phyloP scores from a whole-genome alignment of 1,140 invertebrate genomes.

The Melanaphis sacchari region DNA sequence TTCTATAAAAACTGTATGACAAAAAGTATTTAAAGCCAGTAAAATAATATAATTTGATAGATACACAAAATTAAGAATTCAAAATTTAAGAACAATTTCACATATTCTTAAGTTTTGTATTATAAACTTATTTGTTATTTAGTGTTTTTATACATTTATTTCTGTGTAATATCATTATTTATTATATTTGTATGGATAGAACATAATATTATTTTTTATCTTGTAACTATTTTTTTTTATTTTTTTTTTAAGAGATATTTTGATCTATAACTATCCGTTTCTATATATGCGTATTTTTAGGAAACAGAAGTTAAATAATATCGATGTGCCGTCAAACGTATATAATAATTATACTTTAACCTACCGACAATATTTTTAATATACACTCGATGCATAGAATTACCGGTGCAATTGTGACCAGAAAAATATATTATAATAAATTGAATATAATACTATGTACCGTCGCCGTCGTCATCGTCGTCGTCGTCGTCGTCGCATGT shows the following conservation, averaged over 20 bases:
- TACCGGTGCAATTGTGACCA: neutral
- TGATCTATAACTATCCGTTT: neutral
- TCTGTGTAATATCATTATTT: too few species aligned
- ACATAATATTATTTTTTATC: too few species aligned
- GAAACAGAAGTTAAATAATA: neutral
- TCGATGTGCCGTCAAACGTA: neutral
- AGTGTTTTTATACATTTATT: too few species aligned
- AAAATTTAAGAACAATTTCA: too few species aligned
- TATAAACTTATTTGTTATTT: too few species aligned
- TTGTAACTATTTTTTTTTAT: neutral
- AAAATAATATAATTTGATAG: too few species aligned
- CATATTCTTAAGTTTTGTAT: too few species aligned
- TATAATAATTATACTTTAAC: neutral
- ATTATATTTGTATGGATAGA: too few species aligned
- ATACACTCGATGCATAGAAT: neutral
- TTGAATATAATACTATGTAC: conserved; percentile 6
- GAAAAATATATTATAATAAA: conserved; percentile 2
- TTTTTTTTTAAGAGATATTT: neutral
- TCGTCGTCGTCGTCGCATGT: neutral
- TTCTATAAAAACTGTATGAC: neutral
- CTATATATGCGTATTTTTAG: neutral
- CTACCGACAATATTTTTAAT: neutral
- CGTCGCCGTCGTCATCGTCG: too few species aligned
- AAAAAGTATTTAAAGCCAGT: neutral
- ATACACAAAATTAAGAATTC: too few species aligned